Evolutionary conservation across 2,797 vertebrate genomes (phyloP).

Genomic region (Columba guinea): DNA sequence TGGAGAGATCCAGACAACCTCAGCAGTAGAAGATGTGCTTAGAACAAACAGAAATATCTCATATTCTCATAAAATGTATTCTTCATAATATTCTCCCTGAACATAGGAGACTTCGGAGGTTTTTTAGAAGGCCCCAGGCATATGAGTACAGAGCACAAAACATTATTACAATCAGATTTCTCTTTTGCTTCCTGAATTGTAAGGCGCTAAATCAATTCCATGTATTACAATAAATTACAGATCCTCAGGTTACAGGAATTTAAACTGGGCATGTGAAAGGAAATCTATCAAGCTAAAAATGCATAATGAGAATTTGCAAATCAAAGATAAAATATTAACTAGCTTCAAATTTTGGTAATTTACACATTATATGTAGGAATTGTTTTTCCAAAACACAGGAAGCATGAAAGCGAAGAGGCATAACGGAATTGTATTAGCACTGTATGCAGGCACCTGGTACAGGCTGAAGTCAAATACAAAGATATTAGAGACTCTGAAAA

Average conservation of each 20-base stretch:
- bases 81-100: not conserved
- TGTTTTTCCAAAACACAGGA: not conserved
- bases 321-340: not conserved
- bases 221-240: not conserved
- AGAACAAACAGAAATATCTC: not conserved
- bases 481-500: not conserved
- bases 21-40: not conserved
- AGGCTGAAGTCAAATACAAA: not conserved
- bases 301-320: not conserved
- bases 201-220: not conserved
- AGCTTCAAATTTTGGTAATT: not conserved
- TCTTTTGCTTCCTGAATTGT: not conserved
- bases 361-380: not conserved
- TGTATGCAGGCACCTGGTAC: not conserved
- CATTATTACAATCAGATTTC: not conserved
- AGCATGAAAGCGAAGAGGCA: not conserved
- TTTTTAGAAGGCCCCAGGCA: not conserved
- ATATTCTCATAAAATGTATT: not conserved
- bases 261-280: not conserved
- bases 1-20: not conserved
- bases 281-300: not conserved
- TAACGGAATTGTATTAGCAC: not conserved
- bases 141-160: not conserved
- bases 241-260: not conserved
- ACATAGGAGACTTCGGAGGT: not conserved